Conservation (phyloP, 2,888 invertebrate species). For the Bellardia pandia region DNA sequence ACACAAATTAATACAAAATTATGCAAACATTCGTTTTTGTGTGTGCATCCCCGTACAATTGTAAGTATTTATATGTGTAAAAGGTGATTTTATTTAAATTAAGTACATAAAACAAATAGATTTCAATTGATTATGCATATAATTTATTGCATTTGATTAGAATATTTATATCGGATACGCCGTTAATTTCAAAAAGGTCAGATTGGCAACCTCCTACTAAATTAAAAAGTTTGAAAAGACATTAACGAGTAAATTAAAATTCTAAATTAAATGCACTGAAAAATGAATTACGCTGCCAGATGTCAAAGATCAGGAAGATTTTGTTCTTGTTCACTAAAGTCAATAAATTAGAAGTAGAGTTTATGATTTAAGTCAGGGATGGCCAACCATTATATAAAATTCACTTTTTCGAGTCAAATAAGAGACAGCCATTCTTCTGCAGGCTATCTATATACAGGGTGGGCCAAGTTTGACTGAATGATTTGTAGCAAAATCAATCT, state of each 20-base stretch:
- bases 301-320: not conserved
- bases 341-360: too few relatives aligned
- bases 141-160: slow-evolving; percentile 20
- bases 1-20: slow-evolving; percentile 46
- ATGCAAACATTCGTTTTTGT: slow-evolving; percentile 13
- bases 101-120: slow-evolving; percentile 9
- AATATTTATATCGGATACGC: not conserved
- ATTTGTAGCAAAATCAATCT: too few relatives aligned
- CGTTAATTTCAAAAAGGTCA: slow-evolving; percentile 23
- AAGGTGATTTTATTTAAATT: slow-evolving; percentile 28
- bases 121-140: slow-evolving; percentile 14
- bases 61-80: not conserved
- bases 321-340: too few relatives aligned
- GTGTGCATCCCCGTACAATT: not conserved
- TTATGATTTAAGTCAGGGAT: too few relatives aligned
- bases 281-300: not conserved
- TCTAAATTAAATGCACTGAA: not conserved
- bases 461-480: too few relatives aligned
- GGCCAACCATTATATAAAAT: too few relatives aligned
- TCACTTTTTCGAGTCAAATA: too few relatives aligned
- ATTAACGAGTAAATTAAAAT: not conserved
- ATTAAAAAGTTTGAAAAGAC: not conserved
- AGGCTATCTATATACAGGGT: too few relatives aligned
- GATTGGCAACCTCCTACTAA: not conserved
- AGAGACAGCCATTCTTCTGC: too few relatives aligned